Evolutionary conservation across 2,797 vertebrate species (phyloP).

Genomic region (Sardinella longiceps): DNA sequence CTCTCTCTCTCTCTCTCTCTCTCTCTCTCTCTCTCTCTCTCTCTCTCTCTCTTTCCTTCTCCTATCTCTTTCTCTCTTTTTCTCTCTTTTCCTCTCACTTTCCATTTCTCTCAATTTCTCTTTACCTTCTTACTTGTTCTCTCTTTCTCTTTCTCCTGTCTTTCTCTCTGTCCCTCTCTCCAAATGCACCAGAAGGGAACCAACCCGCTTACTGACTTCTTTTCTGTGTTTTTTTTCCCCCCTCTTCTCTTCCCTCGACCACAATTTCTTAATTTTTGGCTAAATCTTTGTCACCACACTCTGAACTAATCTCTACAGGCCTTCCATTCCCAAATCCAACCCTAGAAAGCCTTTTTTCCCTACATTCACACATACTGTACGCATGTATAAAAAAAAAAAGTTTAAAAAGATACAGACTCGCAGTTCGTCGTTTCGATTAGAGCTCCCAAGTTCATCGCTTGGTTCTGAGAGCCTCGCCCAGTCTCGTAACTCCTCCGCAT

Average conservation of each 20-base stretch:
- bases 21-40: background rate
- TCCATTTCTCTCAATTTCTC: background rate
- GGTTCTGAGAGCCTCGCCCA: background rate
- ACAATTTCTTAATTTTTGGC: background rate
- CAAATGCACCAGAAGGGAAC: slow-evolving; percentile 8
- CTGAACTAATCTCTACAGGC: slow-evolving; percentile 10
- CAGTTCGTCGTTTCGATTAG: slow-evolving; percentile 5
- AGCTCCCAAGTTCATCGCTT: background rate
- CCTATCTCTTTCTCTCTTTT: background rate
- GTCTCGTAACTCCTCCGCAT: background rate
- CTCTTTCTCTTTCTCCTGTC: background rate
- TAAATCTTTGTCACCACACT: background rate
- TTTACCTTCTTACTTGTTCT: background rate
- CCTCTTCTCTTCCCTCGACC: background rate
- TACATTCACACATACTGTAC: background rate
- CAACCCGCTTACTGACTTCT: background rate
- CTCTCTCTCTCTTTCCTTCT: background rate
- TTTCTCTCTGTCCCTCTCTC: background rate
- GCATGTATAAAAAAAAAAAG: background rate
- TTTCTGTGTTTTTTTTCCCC: background rate
- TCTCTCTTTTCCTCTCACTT: background rate
- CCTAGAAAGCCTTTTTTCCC: background rate
- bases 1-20: background rate
- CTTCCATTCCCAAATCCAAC: slow-evolving; percentile 9
- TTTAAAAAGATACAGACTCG: background rate